These are phyloP conservation scores for Rhinogobio ventralis DNA, from an alignment of 2,797 vertebrate species.

Conservation along the genomic window DNA sequence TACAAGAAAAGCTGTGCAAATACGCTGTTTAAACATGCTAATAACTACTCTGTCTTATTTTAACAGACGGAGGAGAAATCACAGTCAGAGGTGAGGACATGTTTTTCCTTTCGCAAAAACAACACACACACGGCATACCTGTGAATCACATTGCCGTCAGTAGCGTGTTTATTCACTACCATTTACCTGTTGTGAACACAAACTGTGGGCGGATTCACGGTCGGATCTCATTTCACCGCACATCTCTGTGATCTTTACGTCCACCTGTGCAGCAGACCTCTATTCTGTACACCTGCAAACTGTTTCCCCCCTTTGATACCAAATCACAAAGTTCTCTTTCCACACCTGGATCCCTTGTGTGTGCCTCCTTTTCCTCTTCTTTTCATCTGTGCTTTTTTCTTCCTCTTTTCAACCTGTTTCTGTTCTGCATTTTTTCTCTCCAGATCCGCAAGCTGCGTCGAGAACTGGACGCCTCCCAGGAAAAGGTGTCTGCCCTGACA, in stretches of 20 bases:
- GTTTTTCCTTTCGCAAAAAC: constrained; percentile 1
- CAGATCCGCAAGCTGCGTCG: constrained; percentile 95
- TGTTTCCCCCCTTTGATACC: constrained; percentile 11
- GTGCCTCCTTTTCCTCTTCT: constrained; percentile 10
- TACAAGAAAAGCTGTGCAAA: constrained; percentile 23
- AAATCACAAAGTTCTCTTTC: constrained; percentile 23
- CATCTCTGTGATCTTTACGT: constrained; percentile 30
- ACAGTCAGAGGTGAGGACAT: constrained; percentile 91
- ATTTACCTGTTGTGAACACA: constrained; percentile 47
- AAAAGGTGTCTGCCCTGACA: constrained; percentile 96
- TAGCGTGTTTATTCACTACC: constrained; percentile 21
- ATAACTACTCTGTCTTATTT: constrained; percentile 46
- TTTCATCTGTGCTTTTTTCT: constrained; percentile 52
- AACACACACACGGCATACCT: constrained; percentile 25
- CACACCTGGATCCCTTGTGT: constrained; percentile 41
- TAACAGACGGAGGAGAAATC: constrained; percentile 96
- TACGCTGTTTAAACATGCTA: neutral
- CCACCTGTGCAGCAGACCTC: constrained; percentile 28
- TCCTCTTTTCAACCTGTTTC: constrained; percentile 3
- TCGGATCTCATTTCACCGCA: constrained; percentile 44
- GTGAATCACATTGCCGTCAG: neutral
- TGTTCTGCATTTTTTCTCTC: constrained; percentile 26
- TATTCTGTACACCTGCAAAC: constrained; percentile 41
- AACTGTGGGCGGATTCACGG: constrained; percentile 44
- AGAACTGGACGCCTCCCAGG: constrained; percentile 95